A percentile compares a stretch with the other conserved stretches of the same genome.
These are phyloP conservation scores for Muscina levida DNA, from an alignment of 2,888 invertebrate genomes.

Conservation along the genomic window DNA sequence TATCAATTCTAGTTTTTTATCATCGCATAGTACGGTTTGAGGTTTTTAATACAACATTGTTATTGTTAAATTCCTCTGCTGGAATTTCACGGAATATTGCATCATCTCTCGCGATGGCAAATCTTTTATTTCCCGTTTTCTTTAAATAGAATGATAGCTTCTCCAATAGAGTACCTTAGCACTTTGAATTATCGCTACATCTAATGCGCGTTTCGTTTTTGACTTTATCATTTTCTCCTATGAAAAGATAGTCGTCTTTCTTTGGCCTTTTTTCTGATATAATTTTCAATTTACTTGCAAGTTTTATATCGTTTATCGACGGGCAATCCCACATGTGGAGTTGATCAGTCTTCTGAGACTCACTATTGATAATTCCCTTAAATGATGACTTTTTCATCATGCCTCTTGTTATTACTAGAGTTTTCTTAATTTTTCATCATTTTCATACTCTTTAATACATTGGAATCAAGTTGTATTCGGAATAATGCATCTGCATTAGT, in stretches of 20 bases:
- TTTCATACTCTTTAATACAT: background rate
- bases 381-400: too few relatives aligned
- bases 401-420: background rate
- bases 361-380: background rate
- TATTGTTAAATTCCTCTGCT: background rate
- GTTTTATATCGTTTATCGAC: background rate
- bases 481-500: slow-evolving; percentile 10
- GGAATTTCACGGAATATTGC: background rate
- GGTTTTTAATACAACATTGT: background rate
- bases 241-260: too few relatives aligned
- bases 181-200: background rate
- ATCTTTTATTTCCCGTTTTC: background rate
- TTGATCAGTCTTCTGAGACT: background rate
- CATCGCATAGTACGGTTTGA: background rate
- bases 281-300: background rate
- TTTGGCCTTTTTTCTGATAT: background rate
- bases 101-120: background rate
- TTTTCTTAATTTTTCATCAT: background rate
- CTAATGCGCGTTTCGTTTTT: background rate
- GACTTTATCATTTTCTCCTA: background rate
- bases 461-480: background rate
- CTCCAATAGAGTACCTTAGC: background rate
- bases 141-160: background rate
- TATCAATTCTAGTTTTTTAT: slow-evolving; percentile 37
- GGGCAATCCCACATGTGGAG: background rate